Conservation (phyloP, 1,140 invertebrate species). For the Cataglyphis hispanica region DNA sequence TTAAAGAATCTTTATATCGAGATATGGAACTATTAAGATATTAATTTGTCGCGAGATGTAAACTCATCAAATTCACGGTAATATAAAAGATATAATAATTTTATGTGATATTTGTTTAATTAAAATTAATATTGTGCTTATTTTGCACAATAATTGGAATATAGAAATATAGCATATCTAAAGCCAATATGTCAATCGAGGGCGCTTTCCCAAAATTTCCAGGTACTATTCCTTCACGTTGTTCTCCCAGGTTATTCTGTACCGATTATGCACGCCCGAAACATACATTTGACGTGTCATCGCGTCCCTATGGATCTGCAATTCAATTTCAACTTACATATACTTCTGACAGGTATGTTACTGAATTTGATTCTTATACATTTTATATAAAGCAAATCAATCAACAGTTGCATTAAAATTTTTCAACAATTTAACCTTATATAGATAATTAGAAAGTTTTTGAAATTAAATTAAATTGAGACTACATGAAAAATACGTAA, state of each 20-base stretch:
- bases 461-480: neutral
- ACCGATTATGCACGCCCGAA: constrained; percentile 35
- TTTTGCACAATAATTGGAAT: neutral
- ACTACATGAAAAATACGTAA: neutral
- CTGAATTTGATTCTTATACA: neutral
- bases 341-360: constrained; percentile 72
- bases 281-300: constrained; percentile 27
- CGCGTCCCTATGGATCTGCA: constrained; percentile 38
- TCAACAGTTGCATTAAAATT: neutral
- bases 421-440: neutral
- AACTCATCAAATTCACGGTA: constrained; percentile 24
- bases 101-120: constrained; percentile 19
- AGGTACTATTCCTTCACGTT: constrained; percentile 58
- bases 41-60: constrained; percentile 3
- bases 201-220: constrained; percentile 45
- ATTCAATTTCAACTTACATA: constrained; percentile 75
- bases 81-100: neutral
- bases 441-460: neutral
- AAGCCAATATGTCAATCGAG: constrained; percentile 48
- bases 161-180: neutral
- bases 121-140: constrained; percentile 30
- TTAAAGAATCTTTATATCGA: neutral
- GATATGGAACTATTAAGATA: neutral
- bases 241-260: constrained; percentile 21
- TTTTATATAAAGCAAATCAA: constrained; percentile 5